Percentiles rank a stretch among this genome's conserved stretches.
These are phyloP conservation scores for Acrocephalus kingi DNA, from an alignment of 2,113 vertebrate genomes.

Conservation along the genomic window DNA sequence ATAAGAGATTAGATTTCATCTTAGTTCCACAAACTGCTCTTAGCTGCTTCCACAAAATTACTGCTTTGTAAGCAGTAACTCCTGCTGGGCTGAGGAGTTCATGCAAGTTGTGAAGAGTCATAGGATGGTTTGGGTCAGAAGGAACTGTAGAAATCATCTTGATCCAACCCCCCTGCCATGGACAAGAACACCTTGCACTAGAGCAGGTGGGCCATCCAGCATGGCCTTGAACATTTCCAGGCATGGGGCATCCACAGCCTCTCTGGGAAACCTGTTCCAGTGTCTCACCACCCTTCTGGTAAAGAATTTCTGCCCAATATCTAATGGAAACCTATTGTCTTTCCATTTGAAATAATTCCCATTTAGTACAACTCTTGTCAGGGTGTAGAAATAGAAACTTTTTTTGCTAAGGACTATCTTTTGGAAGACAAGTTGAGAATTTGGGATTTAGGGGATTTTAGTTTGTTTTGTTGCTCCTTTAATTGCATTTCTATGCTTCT, in stretches of 20 bases:
- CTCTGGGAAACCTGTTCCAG: not conserved
- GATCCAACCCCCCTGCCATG: fast-evolving
- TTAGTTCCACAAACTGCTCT: not conserved
- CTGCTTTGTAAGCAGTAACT: not conserved
- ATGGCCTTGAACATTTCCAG: not conserved
- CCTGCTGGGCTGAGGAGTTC: not conserved
- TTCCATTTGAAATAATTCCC: not conserved
- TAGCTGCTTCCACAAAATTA: not conserved
- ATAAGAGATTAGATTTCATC: not conserved
- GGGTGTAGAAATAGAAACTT: not conserved
- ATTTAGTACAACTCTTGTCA: not conserved
- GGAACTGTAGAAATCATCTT: too few relatives aligned
- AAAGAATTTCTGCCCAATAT: not conserved
- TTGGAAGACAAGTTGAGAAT: not conserved
- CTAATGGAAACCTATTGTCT: not conserved
- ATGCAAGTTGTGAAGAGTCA: not conserved
- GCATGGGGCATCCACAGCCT: not conserved
- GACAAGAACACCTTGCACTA: fast-evolving
- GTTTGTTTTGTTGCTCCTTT: not conserved
- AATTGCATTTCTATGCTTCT: not conserved
- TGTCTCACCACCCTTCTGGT: fast-evolving
- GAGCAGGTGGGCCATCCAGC: fast-evolving
- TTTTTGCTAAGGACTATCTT: not conserved
- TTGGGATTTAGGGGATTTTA: not conserved
- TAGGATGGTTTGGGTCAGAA: not conserved